Evolutionary conservation across 2,888 invertebrate species (phyloP).

Genomic region (Bombylius major): DNA sequence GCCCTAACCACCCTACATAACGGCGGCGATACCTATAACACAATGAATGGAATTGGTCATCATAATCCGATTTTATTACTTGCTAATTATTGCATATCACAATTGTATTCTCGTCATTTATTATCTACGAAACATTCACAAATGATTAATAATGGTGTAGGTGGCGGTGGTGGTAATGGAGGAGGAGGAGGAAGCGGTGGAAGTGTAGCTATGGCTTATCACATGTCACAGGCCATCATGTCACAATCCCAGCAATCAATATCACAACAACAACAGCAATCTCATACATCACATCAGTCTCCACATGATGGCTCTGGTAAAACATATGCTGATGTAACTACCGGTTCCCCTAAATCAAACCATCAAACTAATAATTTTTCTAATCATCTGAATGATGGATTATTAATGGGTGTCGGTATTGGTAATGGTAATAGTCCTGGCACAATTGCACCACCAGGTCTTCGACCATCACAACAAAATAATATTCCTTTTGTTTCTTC

Average conservation of each 20-base stretch:
- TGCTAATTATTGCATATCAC: slow-evolving; percentile 66
- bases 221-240: slow-evolving; percentile 13
- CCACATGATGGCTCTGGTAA: slow-evolving; percentile 16
- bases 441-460: neutral
- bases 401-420: neutral
- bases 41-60: slow-evolving; percentile 29
- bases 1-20: slow-evolving; percentile 50
- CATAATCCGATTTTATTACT: slow-evolving; percentile 59
- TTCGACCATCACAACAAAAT: neutral
- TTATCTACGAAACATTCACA: slow-evolving; percentile 36
- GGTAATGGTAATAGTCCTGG: neutral
- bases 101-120: slow-evolving; percentile 53
- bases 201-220: neutral
- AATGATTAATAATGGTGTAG: slow-evolving; percentile 39
- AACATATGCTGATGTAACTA: slow-evolving; percentile 28
- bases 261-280: slow-evolving; percentile 6
- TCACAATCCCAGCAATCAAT: slow-evolving; percentile 19
- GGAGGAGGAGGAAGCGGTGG: neutral
- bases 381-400: neutral
- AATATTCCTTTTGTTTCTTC: slow-evolving; percentile 7
- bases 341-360: slow-evolving; percentile 20
- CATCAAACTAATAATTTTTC: slow-evolving; percentile 11
- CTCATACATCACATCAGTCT: slow-evolving; percentile 14
- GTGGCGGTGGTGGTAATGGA: too few relatives aligned
- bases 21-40: slow-evolving; percentile 31